Percentiles rank a stretch among this genome's conserved stretches.
Evolutionary conservation across 2,113 vertebrate genomes (phyloP).

Genomic region (Penelope pileata): DNA sequence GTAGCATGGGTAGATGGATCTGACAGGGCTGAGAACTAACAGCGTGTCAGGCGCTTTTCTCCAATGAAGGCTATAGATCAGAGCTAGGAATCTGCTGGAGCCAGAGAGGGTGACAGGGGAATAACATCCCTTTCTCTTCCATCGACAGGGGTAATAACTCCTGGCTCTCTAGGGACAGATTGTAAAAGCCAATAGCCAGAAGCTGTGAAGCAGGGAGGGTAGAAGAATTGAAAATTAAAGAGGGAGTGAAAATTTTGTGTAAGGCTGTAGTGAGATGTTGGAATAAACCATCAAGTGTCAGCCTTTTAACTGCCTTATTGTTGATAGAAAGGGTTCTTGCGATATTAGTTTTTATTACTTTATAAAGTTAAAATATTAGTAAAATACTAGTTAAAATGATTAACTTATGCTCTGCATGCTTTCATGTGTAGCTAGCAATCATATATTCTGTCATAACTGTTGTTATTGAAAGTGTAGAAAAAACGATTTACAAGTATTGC

Average conservation of each 20-base stretch:
- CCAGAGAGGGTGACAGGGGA: conserved; percentile 94
- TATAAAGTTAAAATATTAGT: conserved; percentile 13
- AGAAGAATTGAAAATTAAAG: conserved; percentile 98
- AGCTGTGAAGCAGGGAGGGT: conserved; percentile 96
- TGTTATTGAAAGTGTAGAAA: neutral
- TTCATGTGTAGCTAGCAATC: neutral
- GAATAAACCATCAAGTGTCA: conserved; percentile 75
- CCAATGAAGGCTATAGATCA: conserved; percentile 92
- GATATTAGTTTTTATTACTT: conserved; percentile 45
- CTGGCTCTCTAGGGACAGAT: conserved; percentile 98
- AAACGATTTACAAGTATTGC: neutral
- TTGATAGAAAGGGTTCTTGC: conserved; percentile 23
- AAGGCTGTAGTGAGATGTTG: conserved; percentile 72
- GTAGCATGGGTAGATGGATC: conserved; percentile 75
- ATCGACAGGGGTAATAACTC: conserved; percentile 99
- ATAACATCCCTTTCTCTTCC: conserved; percentile 99
- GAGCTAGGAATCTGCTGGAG: conserved; percentile 87
- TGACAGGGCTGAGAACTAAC: conserved; percentile 80
- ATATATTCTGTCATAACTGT: neutral
- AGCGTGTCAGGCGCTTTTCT: conserved; percentile 80
- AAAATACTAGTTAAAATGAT: conserved; percentile 34
- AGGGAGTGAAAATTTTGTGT: conserved; percentile 81
- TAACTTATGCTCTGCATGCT: neutral
- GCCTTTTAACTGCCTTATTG: conserved; percentile 69
- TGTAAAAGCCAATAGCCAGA: conserved; percentile 99